Percentiles rank a stretch among this genome's conserved stretches.
Conservation (phyloP, 2,113 vertebrate genomes). For the Phylloscopus whistleri region DNA sequence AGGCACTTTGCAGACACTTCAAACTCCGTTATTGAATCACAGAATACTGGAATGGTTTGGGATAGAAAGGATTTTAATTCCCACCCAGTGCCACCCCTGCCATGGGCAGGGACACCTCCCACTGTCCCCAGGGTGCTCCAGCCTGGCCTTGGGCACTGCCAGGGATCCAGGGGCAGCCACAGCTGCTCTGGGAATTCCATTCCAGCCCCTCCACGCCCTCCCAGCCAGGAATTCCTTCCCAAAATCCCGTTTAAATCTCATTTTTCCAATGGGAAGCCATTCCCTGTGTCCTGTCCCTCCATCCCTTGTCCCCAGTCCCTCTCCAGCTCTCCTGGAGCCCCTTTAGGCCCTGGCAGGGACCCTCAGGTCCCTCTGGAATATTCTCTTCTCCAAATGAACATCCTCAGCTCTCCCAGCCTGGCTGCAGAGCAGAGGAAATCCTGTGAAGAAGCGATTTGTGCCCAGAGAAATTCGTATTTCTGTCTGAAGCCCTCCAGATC, state of each 20-base stretch:
- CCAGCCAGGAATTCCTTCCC: accelerated
- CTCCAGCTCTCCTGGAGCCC: neutral
- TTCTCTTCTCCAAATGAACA: neutral
- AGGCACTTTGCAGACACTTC: neutral
- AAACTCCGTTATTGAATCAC: neutral
- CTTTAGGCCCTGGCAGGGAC: accelerated
- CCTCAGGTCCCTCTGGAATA: too few species aligned
- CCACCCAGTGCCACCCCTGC: accelerated
- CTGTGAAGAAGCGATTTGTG: neutral
- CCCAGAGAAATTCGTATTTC: neutral
- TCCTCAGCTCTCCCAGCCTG: neutral
- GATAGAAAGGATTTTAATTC: neutral
- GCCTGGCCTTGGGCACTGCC: too few species aligned
- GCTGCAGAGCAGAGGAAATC: neutral
- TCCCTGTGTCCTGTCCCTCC: neutral
- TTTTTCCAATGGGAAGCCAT: neutral
- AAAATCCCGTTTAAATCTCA: neutral
- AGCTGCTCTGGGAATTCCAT: neutral
- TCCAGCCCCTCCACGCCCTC: neutral
- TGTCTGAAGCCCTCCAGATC: accelerated
- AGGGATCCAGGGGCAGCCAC: too few species aligned
- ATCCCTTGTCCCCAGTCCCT: neutral
- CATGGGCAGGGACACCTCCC: neutral
- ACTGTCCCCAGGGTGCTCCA: too few species aligned
- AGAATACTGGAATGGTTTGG: neutral